Evolutionary conservation across 2,888 invertebrate genomes (phyloP).

Genomic region (Pomacea canaliculata): DNA sequence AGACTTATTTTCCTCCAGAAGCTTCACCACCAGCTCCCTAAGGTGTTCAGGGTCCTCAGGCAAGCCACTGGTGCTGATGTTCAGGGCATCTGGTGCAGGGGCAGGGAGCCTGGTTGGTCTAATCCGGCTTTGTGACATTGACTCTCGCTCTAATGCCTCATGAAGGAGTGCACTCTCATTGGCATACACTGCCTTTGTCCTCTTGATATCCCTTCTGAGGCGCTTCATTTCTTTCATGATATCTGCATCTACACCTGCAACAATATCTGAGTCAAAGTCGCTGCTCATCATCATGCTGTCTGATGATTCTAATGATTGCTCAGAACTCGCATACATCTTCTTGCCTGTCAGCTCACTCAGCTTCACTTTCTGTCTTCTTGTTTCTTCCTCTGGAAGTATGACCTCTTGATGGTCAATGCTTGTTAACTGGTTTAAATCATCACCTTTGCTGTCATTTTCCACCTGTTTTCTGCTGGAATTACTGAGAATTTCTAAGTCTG

Average conservation of each 20-base stretch:
- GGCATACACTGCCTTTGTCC: constrained; percentile 56
- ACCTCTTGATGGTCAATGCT: constrained; percentile 13
- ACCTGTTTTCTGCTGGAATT: background rate
- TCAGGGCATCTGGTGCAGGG: constrained; percentile 21
- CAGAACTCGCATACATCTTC: background rate
- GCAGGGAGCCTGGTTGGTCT: constrained; percentile 25
- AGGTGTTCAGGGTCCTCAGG: constrained; percentile 19
- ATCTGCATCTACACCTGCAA: constrained; percentile 30
- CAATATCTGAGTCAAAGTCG: constrained; percentile 16
- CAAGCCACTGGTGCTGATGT: constrained; percentile 12
- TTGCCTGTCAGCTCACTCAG: background rate
- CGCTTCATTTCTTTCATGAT: constrained; percentile 55
- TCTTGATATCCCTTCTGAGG: constrained; percentile 49
- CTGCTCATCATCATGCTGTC: constrained; percentile 21
- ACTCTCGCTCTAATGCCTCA: constrained; percentile 53
- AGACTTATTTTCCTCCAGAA: constrained; percentile 49
- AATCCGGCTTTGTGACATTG: constrained; percentile 28
- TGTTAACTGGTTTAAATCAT: background rate
- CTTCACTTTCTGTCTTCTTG: background rate
- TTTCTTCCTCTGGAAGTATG: background rate
- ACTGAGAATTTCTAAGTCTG: background rate
- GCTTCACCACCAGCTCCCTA: constrained; percentile 20
- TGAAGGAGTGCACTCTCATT: constrained; percentile 55
- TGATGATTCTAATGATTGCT: constrained; percentile 12
- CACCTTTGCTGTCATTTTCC: background rate